Conservation (phyloP, 2,113 vertebrate species). For the Leptosomus discolor region DNA sequence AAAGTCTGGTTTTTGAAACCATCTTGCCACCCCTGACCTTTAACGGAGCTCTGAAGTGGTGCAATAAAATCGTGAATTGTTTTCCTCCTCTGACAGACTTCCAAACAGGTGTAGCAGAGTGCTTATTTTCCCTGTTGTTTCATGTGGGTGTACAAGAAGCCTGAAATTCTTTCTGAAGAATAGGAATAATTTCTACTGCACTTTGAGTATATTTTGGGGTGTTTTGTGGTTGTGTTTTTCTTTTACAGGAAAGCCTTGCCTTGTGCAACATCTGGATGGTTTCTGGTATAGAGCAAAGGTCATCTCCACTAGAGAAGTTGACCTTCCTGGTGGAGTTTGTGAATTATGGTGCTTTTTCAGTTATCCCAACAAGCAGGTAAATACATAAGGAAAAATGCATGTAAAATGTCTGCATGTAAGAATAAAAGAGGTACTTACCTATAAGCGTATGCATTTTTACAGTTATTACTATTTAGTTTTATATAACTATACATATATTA, state of each 20-base stretch:
- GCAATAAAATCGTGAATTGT: conserved; percentile 66
- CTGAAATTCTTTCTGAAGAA: not conserved
- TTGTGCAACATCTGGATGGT: conserved; percentile 88
- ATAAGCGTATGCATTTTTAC: not conserved
- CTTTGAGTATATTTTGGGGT: not conserved
- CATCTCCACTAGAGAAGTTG: conserved; percentile 71
- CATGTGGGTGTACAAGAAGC: not conserved
- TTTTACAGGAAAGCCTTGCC: conserved; percentile 84
- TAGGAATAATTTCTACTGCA: not conserved
- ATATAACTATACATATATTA: not conserved
- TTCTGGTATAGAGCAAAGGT: conserved; percentile 87
- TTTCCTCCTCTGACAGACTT: conserved; percentile 76
- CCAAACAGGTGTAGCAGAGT: conserved; percentile 70
- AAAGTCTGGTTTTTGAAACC: no score
- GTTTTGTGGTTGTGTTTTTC: not conserved
- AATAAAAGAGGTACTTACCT: fast-evolving
- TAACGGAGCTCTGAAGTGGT: conserved; percentile 69
- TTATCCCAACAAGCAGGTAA: conserved; percentile 81
- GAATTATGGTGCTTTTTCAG: conserved; percentile 87
- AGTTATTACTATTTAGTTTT: not conserved
- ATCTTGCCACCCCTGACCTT: no score
- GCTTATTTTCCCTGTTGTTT: not conserved
- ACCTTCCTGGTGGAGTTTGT: conserved; percentile 89
- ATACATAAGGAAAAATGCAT: not conserved
- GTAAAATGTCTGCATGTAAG: not conserved